Base-by-base conservation (phyloP, 1,140 invertebrate genomes). In the Ips typographus region DNA sequence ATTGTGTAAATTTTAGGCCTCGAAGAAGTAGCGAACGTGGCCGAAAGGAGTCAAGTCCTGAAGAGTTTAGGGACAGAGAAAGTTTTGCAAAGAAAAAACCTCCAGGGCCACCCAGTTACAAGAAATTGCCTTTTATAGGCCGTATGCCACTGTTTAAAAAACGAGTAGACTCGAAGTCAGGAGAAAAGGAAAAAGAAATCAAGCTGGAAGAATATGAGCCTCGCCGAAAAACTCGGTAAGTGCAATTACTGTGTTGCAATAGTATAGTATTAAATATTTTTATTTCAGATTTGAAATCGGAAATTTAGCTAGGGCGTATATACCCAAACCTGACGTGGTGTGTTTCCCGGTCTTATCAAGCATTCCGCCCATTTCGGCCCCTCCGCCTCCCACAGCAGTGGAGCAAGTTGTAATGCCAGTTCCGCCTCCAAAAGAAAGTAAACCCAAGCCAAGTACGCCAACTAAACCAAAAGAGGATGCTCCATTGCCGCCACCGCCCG, bases 41-140 rank as follows among this genome's bases (percentile, higher is more conserved):
- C 22, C 22, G 60, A 40, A 7, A 42, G 36, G 40, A 40, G 7
- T 36, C 36, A 40, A 67, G 41, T 70, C 65, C 38, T 2, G 71
- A 49, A 41, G 44, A 7, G 40, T 22, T 22, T 68, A 49, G 55
- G 43, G 51, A 62, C 5, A 7, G 59, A 6, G 59, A 68, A 8
- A 47, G 58, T 39, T 37, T 40, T 2, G 53, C 39, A 37, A 72
- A 71, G 39, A 78, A 73, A 44, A 77, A 74, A 67, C 70, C 72
- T 39, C 75, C 73, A 0, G 71, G 72, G 43, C 72, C 75, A 37
- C 73, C 76, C 3, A 74, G 74, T 47, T 74, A 75, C 64, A 85
- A 88, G n/a, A 89, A 89, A 73, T 72, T 89, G 42, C 88, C 88
- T 0, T 90, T 90, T 66, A 90, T 90, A 57, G 89, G 88, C 1